Evolutionary conservation across 2,113 vertebrate species (phyloP).

Genomic region (Myiopsitta monachus): DNA sequence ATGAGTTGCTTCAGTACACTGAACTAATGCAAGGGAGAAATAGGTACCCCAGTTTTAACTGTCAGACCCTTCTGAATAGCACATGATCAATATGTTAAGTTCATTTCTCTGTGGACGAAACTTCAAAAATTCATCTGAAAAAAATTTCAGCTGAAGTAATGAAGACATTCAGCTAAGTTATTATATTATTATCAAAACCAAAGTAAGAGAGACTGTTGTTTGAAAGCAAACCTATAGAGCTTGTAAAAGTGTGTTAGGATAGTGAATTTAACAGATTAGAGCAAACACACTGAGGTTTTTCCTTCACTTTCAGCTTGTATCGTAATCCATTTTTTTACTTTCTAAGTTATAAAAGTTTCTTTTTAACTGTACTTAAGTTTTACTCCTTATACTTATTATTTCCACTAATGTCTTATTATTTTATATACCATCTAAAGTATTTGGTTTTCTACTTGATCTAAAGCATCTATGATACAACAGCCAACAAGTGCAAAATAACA

Average conservation of each 20-base stretch:
- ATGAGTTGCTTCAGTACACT: neutral
- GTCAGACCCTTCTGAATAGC: neutral
- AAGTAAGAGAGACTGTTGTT: neutral
- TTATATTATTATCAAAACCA: neutral
- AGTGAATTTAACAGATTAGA: neutral
- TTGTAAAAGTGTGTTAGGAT: neutral
- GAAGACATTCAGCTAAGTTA: neutral
- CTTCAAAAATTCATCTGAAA: neutral
- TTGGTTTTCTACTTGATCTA: neutral
- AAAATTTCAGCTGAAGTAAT: neutral
- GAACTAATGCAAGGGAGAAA: neutral
- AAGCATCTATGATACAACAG: neutral
- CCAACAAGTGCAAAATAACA: neutral
- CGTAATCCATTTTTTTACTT: neutral
- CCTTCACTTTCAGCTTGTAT: neutral
- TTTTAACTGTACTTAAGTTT: neutral
- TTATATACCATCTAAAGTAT: neutral
- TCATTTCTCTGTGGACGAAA: neutral
- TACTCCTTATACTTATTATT: neutral
- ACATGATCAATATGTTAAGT: neutral
- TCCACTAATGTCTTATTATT: neutral
- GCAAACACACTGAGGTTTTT: neutral
- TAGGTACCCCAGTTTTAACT: neutral
- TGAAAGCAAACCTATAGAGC: neutral
- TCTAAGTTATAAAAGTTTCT: neutral